These are phyloP conservation scores for Pseudococcus longispinus DNA, from an alignment of 2,888 invertebrate species.

Conservation along the genomic window DNA sequence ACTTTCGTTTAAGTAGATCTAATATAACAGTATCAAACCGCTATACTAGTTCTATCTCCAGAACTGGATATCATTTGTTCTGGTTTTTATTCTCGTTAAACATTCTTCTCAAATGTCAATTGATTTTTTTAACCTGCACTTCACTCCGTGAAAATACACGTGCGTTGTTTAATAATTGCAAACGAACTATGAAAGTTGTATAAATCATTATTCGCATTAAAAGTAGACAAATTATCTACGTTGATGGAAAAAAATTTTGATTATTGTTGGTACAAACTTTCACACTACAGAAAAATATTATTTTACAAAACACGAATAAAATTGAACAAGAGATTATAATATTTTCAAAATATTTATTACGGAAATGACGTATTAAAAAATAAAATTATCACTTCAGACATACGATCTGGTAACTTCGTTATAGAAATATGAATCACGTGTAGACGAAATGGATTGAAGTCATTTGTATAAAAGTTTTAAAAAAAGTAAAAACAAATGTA, in stretches of 20 bases:
- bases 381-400: not conserved
- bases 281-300: too few species aligned
- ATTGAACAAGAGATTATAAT: not conserved
- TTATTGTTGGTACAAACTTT: not conserved
- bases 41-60: not conserved
- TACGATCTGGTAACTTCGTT: conserved; percentile 20
- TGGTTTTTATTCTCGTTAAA: conserved; percentile 37
- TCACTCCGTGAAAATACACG: not conserved
- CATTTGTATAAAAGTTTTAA: not conserved
- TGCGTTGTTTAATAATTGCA: not conserved
- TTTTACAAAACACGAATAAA: not conserved
- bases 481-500: not conserved
- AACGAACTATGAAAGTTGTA: not conserved
- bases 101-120: conserved; percentile 1
- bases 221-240: not conserved
- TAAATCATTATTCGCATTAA: not conserved
- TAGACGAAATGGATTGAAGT: not conserved
- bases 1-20: conserved; percentile 22
- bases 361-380: not conserved
- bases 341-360: not conserved
- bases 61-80: conserved; percentile 28
- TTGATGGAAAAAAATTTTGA: not conserved
- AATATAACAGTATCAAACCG: not conserved
- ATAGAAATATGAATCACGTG: not conserved
- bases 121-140: not conserved